Evolutionary conservation across 2,888 invertebrate genomes (phyloP), one percentile per base, ranked within the genome.

Genomic region (Lepidocyrtinus sp.): DNA sequence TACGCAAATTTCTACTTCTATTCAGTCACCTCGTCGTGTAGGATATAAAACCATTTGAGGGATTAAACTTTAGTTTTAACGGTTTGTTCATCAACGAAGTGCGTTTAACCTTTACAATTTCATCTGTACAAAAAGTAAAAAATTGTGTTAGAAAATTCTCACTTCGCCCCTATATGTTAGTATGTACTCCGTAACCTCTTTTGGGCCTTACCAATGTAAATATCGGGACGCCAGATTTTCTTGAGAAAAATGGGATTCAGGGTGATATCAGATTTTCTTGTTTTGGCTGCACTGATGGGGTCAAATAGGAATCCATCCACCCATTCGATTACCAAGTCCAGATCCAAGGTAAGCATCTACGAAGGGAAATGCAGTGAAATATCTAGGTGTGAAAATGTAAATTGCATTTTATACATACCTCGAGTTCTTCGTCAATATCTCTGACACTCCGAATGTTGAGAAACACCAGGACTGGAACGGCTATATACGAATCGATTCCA

Each of bases 201-300:
- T n/a, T n/a, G n/a, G n/a, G n/a, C n/a, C n/a, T 71, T 73, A 80
- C 82, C 82, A 19, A 84, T 83, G 68, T 83, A 84, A 21, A 83
- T 81, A 46, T 85, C 85, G 0, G 85, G 85, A 62, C 76, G 50
- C 85, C 85, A 85, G 15, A 85, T 79, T 62, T 77, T 75, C 15
- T 82, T 72, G 5, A 84, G 73, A 26, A 83, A 83, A 0, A 82
- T 73, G 1, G 82, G 82, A 64, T 82, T 76, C n/a, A 82, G 24
- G 0, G 80, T 83, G 21, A 72, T 74, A 24, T 77, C 77, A 0
- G 67, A 26, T 24, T 71, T 68, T 61, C 72, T 67, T 21, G n/a
- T 19, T 19, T 21, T 70, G 2, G 50, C 55, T 24, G 80, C 79
- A 36, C 71, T 75, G 22, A 72, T 71, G 17, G 75, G 82, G 45